These are phyloP conservation scores for Amphibalanus amphitrite DNA, from an alignment of 1,140 invertebrate species.

Conservation along the genomic window DNA sequence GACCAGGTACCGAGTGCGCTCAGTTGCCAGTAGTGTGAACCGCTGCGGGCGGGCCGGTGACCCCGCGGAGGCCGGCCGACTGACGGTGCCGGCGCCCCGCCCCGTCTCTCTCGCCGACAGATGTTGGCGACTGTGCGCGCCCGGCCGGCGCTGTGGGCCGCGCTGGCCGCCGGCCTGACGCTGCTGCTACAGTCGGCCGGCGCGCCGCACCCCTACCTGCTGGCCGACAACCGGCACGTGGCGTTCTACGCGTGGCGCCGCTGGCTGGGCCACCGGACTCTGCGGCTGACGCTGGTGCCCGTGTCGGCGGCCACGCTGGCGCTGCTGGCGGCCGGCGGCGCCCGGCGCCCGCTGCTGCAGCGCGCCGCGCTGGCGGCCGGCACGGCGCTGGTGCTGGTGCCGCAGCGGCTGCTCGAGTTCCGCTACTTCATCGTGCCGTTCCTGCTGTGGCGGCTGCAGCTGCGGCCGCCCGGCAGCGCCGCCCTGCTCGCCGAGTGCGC, in stretches of 20 bases:
- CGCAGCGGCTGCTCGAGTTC: conserved; percentile 75
- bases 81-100: no score
- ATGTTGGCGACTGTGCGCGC: neutral
- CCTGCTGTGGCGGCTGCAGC: conserved; percentile 57
- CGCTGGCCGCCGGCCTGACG: conserved; percentile 13
- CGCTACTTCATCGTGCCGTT: conserved; percentile 91
- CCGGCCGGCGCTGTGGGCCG: neutral
- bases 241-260: conserved; percentile 90
- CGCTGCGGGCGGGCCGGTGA: no score
- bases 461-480: conserved; percentile 32
- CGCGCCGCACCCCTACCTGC: conserved; percentile 72
- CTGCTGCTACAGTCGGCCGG: conserved; percentile 51
- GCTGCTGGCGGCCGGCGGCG: conserved; percentile 31
- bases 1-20: no score
- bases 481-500: conserved; percentile 48
- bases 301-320: conserved; percentile 53
- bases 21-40: no score
- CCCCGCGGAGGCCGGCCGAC: conserved; percentile 19
- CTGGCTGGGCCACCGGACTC: conserved; percentile 43
- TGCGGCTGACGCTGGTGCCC: conserved; percentile 56
- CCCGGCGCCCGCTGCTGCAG: conserved; percentile 31
- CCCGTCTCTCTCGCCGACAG: no score
- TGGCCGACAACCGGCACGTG: conserved; percentile 94
- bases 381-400: conserved; percentile 42
- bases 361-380: conserved; percentile 44